Conservation (phyloP, 1,140 invertebrate genomes). For the Solen grandis region DNA sequence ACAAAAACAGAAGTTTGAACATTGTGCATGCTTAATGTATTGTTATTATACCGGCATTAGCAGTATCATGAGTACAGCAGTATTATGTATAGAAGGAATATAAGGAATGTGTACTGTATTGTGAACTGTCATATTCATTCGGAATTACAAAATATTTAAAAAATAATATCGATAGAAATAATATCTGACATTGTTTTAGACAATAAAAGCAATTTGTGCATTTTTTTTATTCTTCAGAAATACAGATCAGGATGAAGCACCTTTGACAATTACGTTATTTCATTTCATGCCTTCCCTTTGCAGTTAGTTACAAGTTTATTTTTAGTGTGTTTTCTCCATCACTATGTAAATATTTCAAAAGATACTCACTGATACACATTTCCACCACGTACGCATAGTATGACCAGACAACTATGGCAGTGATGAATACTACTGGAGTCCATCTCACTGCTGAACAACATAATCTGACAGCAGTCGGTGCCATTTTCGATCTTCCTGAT, state of each 20-base stretch:
- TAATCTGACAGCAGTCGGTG: conserved; percentile 66
- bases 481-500: conserved; percentile 70
- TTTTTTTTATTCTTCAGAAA: not conserved
- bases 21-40: too few relatives aligned
- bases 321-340: too few relatives aligned
- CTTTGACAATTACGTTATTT: not conserved
- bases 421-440: conserved; percentile 96
- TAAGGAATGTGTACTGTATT: not conserved
- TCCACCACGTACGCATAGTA: conserved; percentile 99
- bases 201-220: not conserved
- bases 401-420: conserved; percentile 94
- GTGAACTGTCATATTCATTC: not conserved
- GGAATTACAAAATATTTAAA: not conserved
- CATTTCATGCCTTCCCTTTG: too few relatives aligned
- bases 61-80: too few relatives aligned
- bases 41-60: too few relatives aligned
- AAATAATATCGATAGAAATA: not conserved
- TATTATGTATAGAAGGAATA: too few relatives aligned
- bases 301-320: too few relatives aligned
- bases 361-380: conserved; percentile 85
- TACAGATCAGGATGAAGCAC: not conserved
- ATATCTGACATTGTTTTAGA: not conserved
- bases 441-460: conserved; percentile 83
- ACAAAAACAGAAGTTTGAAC: too few relatives aligned
- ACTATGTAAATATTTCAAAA: too few relatives aligned